Conservation (phyloP, 2,113 vertebrate genomes). For the Noctilio leporinus region DNA sequence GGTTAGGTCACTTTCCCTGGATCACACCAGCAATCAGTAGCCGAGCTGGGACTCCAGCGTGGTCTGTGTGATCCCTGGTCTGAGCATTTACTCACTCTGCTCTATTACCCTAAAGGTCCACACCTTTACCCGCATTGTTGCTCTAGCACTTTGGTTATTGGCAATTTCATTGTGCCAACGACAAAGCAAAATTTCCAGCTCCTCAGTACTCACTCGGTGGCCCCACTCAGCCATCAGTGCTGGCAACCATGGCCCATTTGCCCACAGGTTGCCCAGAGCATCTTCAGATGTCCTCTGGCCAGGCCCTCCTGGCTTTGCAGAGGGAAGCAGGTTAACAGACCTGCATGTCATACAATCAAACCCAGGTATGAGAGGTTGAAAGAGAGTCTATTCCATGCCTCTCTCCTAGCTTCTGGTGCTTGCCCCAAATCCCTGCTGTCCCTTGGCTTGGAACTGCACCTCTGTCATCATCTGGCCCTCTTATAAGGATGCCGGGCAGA, state of each 20-base stretch:
- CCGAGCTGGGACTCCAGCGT: neutral
- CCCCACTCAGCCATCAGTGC: neutral
- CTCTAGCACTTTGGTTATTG: neutral
- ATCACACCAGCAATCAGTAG: neutral
- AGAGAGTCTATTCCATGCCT: neutral
- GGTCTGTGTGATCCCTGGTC: neutral
- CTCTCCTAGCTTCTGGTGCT: neutral
- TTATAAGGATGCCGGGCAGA: neutral
- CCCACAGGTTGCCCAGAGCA: neutral
- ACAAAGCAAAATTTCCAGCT: neutral
- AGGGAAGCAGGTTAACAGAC: neutral
- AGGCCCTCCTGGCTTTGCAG: neutral
- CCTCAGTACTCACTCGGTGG: neutral
- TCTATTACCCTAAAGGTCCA: neutral
- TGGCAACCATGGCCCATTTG: neutral
- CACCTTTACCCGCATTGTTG: neutral
- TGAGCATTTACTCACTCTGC: no score
- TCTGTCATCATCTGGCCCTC: neutral
- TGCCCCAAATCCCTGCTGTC: neutral
- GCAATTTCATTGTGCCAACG: neutral
- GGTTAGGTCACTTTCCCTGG: neutral
- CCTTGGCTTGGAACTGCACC: neutral
- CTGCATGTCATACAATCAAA: neutral
- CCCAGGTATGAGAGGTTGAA: neutral
- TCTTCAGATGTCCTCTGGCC: neutral